Percentiles rank a stretch among this genome's conserved stretches.
Conservation (phyloP, 2,888 invertebrate genomes). For the Myopa testacea region DNA sequence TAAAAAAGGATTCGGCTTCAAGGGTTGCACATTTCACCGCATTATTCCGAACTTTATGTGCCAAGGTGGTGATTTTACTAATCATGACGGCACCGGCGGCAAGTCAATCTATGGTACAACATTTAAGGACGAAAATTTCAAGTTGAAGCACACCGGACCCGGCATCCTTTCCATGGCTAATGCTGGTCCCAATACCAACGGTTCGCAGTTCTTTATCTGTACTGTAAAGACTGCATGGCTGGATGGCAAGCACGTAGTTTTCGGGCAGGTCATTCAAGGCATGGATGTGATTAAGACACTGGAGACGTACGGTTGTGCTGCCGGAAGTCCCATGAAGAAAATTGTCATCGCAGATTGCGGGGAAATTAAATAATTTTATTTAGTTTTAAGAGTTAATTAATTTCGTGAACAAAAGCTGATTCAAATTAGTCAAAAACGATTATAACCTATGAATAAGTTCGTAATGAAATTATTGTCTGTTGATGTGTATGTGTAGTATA, state of each 20-base stretch:
- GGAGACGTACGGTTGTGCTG: conserved; percentile 81
- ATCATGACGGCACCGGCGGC: conserved; percentile 92
- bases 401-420: background rate
- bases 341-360: conserved; percentile 83
- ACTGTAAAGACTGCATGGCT: conserved; percentile 91
- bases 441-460: background rate
- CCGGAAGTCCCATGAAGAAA: conserved; percentile 83
- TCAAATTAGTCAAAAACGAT: background rate
- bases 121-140: conserved; percentile 96
- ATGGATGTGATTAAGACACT: conserved; percentile 89
- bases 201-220: conserved; percentile 95
- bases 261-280: conserved; percentile 88
- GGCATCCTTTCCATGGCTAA: conserved; percentile 95
- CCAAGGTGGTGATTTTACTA: conserved; percentile 93
- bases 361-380: conserved; percentile 72
- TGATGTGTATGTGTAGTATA: background rate
- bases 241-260: conserved; percentile 92
- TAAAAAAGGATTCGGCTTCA: conserved; percentile 91
- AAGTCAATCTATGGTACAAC: conserved; percentile 95
- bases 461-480: background rate
- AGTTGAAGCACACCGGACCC: conserved; percentile 88
- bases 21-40: conserved; percentile 90
- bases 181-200: conserved; percentile 93
- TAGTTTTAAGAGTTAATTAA: background rate
- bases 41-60: conserved; percentile 97